Base-by-base conservation (phyloP, 2,888 invertebrate genomes). In the Clostera curtula region DNA sequence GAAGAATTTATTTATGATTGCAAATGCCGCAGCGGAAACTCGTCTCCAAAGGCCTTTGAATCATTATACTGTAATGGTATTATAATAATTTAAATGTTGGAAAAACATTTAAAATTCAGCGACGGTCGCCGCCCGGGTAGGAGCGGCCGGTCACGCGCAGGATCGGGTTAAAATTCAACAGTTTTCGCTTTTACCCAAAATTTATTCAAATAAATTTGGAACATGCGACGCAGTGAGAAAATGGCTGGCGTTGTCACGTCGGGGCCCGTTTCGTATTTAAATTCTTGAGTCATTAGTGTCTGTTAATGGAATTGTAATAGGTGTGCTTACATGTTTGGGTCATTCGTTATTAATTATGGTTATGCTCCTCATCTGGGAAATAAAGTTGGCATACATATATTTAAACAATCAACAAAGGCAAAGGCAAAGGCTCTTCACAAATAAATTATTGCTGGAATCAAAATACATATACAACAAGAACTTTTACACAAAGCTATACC, bases 141-240 rank as follows among this genome's bases (percentile, higher is more conserved):
- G 38, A 27, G 17, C 38, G 43, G 46, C 18, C 46, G 40, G 59
- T 61, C 65, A 61, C 68, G 63, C 55, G 31, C 59, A 36, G 50
- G 51, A 60, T 52, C 52, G 63, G 68, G 69, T 70, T 68, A 74
- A 74, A 75, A 74, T 79, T 75, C 75, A 73, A 69, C 73, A 62
- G 67, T 71, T 69, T 61, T 61, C 66, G 61, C 67, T 58, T 56
- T 36, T 50, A 40, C 50, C n/a, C 50, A 52, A 75, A 76, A 77
- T 76, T 75, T 80, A 80, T 79, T 76, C 76, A 67, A 74, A 68
- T 70, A 70, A 69, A 76, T 73, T 77, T 76, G 54, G 66, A 63
- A 67, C 69, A 67, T 59, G 61, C 54, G 56, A 60, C 65, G 57
- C 54, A 57, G 58, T 53, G 65, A 58, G 65, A 64, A 61, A 64